Conservation (phyloP, 2,888 invertebrate genomes). For the Lycia hirtaria region DNA sequence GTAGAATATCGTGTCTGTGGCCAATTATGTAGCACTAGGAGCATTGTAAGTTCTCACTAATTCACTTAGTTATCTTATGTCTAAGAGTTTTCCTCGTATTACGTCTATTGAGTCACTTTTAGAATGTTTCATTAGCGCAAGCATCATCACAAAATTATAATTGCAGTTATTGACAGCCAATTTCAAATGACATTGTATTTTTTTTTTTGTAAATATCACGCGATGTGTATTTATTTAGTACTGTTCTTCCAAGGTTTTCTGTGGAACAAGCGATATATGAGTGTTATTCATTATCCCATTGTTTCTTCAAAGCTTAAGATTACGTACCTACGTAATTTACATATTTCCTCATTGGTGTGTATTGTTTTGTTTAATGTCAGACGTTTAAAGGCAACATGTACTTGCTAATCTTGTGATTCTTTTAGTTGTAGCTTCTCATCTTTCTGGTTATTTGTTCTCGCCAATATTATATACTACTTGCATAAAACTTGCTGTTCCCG, state of each 20-base stretch:
- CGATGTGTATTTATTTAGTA: conserved; percentile 5
- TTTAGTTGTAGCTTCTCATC: not conserved
- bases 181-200: conserved; percentile 9
- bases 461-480: too few relatives aligned
- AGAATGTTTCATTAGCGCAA: conserved; percentile 17
- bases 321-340: conserved; percentile 31
- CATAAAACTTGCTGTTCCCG: too few relatives aligned
- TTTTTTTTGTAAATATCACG: conserved; percentile 8
- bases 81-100: conserved; percentile 23
- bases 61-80: conserved; percentile 35
- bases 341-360: conserved; percentile 31
- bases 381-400: conserved; percentile 9
- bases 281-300: conserved; percentile 36
- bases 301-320: conserved; percentile 34
- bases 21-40: conserved; percentile 46
- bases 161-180: conserved; percentile 2
- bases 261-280: conserved; percentile 9
- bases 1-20: conserved; percentile 47
- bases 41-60: conserved; percentile 30
- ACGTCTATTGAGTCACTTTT: conserved; percentile 6
- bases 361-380: conserved; percentile 19
- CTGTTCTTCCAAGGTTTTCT: conserved; percentile 14
- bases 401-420: not conserved
- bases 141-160: conserved; percentile 2
- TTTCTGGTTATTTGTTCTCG: not conserved